A percentile compares a stretch with the other conserved stretches of the same genome.
Conservation (phyloP, 2,797 vertebrate genomes). For the Limosa lapponica region DNA sequence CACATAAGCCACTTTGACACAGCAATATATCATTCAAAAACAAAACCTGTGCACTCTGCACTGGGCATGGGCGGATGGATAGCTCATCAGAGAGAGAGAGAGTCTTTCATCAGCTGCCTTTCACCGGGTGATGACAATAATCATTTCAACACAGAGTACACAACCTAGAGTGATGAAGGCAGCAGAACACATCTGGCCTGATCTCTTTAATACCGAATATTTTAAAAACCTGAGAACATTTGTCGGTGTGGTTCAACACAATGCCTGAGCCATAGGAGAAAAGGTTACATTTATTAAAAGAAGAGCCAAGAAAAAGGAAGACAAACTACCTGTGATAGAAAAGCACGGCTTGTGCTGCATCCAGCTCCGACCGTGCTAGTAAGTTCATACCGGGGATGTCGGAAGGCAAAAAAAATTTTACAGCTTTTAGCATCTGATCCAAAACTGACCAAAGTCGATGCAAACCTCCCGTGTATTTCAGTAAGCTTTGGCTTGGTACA, state of each 20-base stretch:
- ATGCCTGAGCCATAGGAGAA: not conserved
- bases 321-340: slow-evolving; percentile 11
- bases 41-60: slow-evolving; percentile 52
- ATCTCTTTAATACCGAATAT: slow-evolving; percentile 62
- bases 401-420: not conserved
- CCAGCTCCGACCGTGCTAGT: not conserved
- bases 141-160: slow-evolving; percentile 63
- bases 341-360: not conserved
- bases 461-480: not conserved
- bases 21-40: slow-evolving; percentile 59
- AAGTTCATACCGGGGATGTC: not conserved
- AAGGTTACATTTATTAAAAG: slow-evolving; percentile 43
- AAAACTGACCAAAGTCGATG: not conserved
- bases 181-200: slow-evolving; percentile 52
- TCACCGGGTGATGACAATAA: slow-evolving; percentile 14
- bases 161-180: slow-evolving; percentile 55
- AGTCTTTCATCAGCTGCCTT: slow-evolving; percentile 51
- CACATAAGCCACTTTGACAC: slow-evolving; percentile 63
- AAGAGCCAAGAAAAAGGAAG: slow-evolving; percentile 17
- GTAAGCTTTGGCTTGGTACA: not conserved
- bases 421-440: not conserved
- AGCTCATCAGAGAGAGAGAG: slow-evolving; percentile 31
- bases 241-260: not conserved
- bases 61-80: slow-evolving; percentile 35
- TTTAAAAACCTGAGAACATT: slow-evolving; percentile 58